A percentile compares a stretch with the other conserved stretches of the same genome.
Conservation (phyloP, 2,113 vertebrate genomes). For the Camelus dromedarius region DNA sequence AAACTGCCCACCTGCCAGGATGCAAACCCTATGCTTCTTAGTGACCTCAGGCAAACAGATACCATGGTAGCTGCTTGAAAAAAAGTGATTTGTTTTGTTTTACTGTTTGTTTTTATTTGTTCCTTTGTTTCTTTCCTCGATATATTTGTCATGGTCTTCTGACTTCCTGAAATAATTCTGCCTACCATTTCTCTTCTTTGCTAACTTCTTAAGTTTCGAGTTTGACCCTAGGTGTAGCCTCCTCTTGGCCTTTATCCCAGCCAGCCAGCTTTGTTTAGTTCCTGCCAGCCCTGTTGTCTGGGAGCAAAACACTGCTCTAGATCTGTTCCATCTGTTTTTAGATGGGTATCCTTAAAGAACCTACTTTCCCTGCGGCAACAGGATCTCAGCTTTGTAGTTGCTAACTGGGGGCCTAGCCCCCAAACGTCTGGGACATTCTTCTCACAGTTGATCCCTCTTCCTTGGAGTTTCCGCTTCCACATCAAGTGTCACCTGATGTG, state of each 20-base stretch:
- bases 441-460: neutral
- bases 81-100: neutral
- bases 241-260: slow-evolving; percentile 33
- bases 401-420: neutral
- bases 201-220: slow-evolving; percentile 24
- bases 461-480: neutral
- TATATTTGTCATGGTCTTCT: neutral
- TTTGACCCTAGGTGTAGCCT: neutral
- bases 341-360: slow-evolving; percentile 53
- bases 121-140: neutral
- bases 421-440: neutral
- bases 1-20: neutral
- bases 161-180: neutral
- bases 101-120: neutral
- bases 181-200: neutral
- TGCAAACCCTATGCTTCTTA: neutral
- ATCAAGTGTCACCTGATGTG: neutral
- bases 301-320: slow-evolving; percentile 36
- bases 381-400: neutral
- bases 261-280: slow-evolving; percentile 62
- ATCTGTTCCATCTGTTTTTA: slow-evolving; percentile 59
- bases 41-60: neutral
- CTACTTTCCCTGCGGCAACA: neutral
- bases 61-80: neutral
- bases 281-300: neutral